phyloP scores from a whole-genome alignment of 2,888 invertebrate genomes.

The Cosmia pyralina region DNA sequence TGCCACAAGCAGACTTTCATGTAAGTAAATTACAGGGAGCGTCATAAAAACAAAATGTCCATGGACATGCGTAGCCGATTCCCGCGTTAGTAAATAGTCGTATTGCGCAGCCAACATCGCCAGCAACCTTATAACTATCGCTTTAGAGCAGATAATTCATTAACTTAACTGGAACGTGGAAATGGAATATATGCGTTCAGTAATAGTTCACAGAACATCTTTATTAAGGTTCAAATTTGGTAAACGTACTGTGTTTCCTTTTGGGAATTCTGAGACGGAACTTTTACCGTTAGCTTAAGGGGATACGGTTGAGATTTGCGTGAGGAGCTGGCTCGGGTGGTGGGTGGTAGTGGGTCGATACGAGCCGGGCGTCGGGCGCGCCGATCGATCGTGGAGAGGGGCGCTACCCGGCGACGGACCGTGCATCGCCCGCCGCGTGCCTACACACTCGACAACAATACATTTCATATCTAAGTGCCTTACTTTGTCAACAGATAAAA shows the following conservation, averaged over 20 bases:
- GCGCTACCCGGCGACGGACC: slow-evolving; percentile 70
- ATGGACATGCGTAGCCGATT: slow-evolving; percentile 87
- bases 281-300: slow-evolving; percentile 70
- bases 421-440: slow-evolving; percentile 78
- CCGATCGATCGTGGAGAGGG: slow-evolving; percentile 86
- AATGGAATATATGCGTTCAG: slow-evolving; percentile 73
- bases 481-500: slow-evolving; percentile 69
- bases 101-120: slow-evolving; percentile 74
- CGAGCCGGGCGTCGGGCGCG: slow-evolving; percentile 79
- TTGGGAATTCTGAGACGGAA: slow-evolving; percentile 55
- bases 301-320: slow-evolving; percentile 83
- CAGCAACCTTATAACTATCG: slow-evolving; percentile 79
- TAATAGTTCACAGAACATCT: slow-evolving; percentile 80
- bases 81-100: slow-evolving; percentile 74
- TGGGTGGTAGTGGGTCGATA: slow-evolving; percentile 86
- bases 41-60: slow-evolving; percentile 78
- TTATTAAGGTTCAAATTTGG: slow-evolving; percentile 83
- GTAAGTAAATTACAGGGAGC: slow-evolving; percentile 68
- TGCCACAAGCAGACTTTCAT: slow-evolving; percentile 54
- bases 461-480: slow-evolving; percentile 72
- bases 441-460: slow-evolving; percentile 77
- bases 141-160: slow-evolving; percentile 85
- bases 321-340: slow-evolving; percentile 67
- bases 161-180: slow-evolving; percentile 69
- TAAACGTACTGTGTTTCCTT: slow-evolving; percentile 68